Percentiles rank a stretch among this genome's conserved stretches.
These are phyloP conservation scores for Ochotona curzoniae DNA, from an alignment of 2,113 vertebrate genomes.

Conservation along the genomic window DNA sequence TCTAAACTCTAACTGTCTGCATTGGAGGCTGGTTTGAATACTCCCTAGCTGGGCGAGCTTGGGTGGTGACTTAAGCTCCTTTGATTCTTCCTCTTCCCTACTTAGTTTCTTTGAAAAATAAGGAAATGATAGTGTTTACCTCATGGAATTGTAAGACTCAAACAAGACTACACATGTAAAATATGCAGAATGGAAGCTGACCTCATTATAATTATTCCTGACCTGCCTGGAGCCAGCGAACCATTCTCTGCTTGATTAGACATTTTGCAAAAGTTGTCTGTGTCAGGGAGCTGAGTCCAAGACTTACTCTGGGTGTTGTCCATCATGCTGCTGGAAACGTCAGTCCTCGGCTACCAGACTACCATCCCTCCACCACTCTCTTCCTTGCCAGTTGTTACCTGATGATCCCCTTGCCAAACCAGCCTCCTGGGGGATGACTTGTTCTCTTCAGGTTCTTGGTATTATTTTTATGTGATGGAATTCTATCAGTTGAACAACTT, in stretches of 20 bases:
- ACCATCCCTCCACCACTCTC: neutral
- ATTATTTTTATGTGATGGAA: neutral
- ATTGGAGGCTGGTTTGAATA: neutral
- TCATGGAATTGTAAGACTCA: neutral
- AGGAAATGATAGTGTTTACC: neutral
- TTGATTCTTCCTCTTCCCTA: neutral
- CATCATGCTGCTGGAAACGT: neutral
- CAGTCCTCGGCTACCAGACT: neutral
- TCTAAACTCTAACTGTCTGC: neutral
- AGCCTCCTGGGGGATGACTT: neutral
- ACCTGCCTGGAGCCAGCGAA: neutral
- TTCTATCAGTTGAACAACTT: slow-evolving; percentile 16
- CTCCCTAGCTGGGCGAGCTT: neutral
- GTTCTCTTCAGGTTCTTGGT: slow-evolving; percentile 7
- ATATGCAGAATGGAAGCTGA: neutral
- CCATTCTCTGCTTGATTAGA: neutral
- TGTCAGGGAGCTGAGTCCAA: neutral
- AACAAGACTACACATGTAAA: neutral
- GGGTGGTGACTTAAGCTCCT: neutral
- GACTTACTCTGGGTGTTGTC: neutral
- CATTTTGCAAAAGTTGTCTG: neutral
- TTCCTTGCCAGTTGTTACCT: neutral
- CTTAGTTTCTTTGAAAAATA: neutral
- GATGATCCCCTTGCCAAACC: neutral
- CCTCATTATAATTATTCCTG: neutral